Evolutionary conservation across 1,140 invertebrate genomes (phyloP), one percentile per base, ranked within the genome.

Genomic region (Sarcophaga peregrina): DNA sequence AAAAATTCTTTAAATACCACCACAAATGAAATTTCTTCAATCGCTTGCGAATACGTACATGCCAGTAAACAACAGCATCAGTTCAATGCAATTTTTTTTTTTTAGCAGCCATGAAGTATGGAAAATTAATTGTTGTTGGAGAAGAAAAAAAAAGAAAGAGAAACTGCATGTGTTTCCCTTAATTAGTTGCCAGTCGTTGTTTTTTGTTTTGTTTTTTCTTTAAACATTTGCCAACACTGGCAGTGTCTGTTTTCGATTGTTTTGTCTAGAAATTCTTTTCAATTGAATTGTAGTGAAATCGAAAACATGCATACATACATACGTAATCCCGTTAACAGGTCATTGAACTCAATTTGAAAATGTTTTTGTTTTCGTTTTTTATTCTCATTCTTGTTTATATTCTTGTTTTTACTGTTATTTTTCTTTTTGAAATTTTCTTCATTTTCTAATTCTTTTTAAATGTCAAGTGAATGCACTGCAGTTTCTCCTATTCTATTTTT

Each of bases 121-220:
- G n/a, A 5, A 58, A 17, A n/a, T 62, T 5, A 8, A 25, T 7
- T 17, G 20, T 68, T 68, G 62, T 68, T 68, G 62, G 62, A 68
- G 20, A 68, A 68, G 3, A 58, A 13, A 58, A 8, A 68, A 68
- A 20, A 68, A 68, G 3, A 58, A 13, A 58, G 17, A 68, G 25
- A 68, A 68, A 20, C n/a, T 68, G n/a, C 62, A 68, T 68, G 62
- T 68, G 62, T 68, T 68, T 68, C 62, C 62, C 20, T 68, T 68
- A 68, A 68, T 68, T 68, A 68, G 25, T 37, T 37, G 17, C 62
- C 17, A 20, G n/a, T 10, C 5, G 17, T 62, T 17, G 25, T 2
- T 37, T 37, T 52, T 13, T 1, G 1, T 52, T 52, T 52, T 52
- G 2, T 52, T 52, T 13, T 52, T 0, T 68, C 20, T 68, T 5